phyloP scores from a whole-genome alignment of 1,140 invertebrate species.

The Cydia splendana region DNA sequence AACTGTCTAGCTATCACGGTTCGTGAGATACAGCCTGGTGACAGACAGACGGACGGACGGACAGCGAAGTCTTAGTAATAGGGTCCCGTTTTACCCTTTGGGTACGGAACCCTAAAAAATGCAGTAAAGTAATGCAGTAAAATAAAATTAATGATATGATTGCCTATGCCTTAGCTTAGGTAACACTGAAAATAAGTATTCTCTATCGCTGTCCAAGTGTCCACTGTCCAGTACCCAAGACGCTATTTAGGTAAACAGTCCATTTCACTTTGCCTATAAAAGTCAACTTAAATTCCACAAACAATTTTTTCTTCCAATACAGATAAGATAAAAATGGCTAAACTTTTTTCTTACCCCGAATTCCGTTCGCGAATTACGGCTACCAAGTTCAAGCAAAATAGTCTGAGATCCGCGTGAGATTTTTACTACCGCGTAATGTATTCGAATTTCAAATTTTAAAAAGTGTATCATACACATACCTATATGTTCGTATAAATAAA shows the following conservation, averaged over 20 bases:
- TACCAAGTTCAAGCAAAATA: background rate
- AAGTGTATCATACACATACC: too few species aligned
- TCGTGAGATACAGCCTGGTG: too few species aligned
- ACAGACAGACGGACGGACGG: too few species aligned
- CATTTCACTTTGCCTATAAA: background rate
- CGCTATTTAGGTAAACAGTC: background rate
- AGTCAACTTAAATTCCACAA: background rate
- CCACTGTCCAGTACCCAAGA: background rate
- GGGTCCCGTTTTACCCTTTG: too few species aligned
- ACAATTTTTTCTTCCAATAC: background rate
- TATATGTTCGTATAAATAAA: too few species aligned
- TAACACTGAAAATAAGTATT: background rate
- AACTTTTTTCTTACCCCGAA: background rate
- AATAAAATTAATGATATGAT: too few species aligned
- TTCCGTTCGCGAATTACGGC: background rate
- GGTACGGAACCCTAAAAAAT: too few species aligned
- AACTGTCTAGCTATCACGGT: too few species aligned
- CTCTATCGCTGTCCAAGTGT: background rate
- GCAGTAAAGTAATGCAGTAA: too few species aligned
- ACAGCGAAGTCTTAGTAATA: too few species aligned
- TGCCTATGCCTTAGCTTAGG: too few species aligned
- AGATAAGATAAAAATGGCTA: conserved; percentile 12
- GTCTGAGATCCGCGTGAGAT: background rate
- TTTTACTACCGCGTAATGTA: background rate
- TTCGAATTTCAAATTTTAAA: too few species aligned